These are phyloP conservation scores for Drosophila niveifrons DNA, from an alignment of 2,888 invertebrate species.

Conservation along the genomic window DNA sequence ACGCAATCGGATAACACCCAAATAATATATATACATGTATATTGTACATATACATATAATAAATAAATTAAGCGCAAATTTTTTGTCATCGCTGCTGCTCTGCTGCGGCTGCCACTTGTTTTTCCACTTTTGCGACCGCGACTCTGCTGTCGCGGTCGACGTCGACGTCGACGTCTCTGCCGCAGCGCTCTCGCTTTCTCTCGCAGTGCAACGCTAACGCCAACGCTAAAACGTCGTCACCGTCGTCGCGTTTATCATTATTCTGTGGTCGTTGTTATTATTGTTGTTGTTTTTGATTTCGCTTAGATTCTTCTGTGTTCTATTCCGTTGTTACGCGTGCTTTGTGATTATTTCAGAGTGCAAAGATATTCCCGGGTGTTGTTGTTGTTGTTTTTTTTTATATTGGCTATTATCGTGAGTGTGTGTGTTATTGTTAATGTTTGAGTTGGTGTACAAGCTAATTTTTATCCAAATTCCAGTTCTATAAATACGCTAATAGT, in stretches of 20 bases:
- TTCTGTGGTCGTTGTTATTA: slow-evolving; percentile 33
- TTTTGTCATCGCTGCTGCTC: slow-evolving; percentile 25
- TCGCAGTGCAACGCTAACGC: slow-evolving; percentile 53
- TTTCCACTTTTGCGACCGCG: slow-evolving; percentile 64
- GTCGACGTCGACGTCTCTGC: slow-evolving; percentile 26
- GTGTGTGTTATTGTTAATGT: slow-evolving; percentile 16
- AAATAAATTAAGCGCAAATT: slow-evolving; percentile 45
- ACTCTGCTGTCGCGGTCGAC: slow-evolving; percentile 24
- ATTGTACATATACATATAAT: slow-evolving; percentile 1
- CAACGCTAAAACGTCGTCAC: slow-evolving; percentile 32
- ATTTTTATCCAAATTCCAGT: slow-evolving; percentile 46
- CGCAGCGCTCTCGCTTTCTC: slow-evolving; percentile 61
- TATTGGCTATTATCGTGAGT: not conserved
- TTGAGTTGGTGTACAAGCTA: slow-evolving; percentile 32
- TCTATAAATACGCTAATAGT: slow-evolving; percentile 57
- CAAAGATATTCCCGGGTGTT: slow-evolving; percentile 12
- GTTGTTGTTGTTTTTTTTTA: not conserved
- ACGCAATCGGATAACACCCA: slow-evolving; percentile 23
- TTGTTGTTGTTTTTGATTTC: slow-evolving; percentile 41
- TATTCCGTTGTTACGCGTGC: slow-evolving; percentile 34
- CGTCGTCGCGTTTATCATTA: slow-evolving; percentile 51
- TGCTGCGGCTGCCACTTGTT: slow-evolving; percentile 59
- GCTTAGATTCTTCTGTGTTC: slow-evolving; percentile 35
- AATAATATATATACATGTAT: slow-evolving; percentile 10
- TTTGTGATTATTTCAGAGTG: slow-evolving; percentile 31